Conservation (phyloP, 1,140 invertebrate species). For the Cardiocondyla obscurior region DNA sequence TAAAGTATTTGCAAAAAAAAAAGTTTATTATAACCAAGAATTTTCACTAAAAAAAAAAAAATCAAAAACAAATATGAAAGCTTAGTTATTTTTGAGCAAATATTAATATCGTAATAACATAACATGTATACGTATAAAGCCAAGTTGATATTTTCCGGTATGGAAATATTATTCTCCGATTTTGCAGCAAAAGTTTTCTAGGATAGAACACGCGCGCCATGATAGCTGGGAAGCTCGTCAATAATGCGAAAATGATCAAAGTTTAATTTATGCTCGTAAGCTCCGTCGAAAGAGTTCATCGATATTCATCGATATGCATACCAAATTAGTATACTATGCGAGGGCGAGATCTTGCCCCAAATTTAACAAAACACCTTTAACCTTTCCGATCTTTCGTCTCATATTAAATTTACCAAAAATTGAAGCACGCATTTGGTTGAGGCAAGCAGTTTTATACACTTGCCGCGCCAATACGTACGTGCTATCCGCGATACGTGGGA, state of each 20-base stretch:
- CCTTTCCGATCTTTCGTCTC: neutral
- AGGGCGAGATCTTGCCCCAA: neutral
- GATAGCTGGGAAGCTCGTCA: conserved; percentile 1
- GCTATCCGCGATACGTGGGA: conserved; percentile 41
- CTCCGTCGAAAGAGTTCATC: neutral
- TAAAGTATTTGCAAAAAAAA: neutral
- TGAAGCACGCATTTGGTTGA: conserved; percentile 4
- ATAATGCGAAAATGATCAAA: conserved; percentile 32
- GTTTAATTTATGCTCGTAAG: conserved; percentile 9
- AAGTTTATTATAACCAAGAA: neutral
- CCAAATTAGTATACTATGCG: neutral
- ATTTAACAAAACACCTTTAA: neutral
- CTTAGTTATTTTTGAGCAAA: neutral
- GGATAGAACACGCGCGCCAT: neutral
- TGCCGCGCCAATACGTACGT: neutral
- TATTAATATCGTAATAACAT: neutral
- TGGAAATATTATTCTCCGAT: neutral
- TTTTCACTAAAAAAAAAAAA: neutral
- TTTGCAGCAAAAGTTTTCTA: conserved; percentile 13
- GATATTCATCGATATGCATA: neutral
- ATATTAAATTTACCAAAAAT: conserved; percentile 5
- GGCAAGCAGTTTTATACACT: conserved; percentile 30
- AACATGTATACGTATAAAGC: neutral
- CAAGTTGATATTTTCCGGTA: neutral
- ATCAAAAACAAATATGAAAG: neutral